A percentile compares a stretch with the other conserved stretches of the same genome.
Evolutionary conservation across 1,140 invertebrate species (phyloP).

Genomic region (Lepeophtheirus salmonis): DNA sequence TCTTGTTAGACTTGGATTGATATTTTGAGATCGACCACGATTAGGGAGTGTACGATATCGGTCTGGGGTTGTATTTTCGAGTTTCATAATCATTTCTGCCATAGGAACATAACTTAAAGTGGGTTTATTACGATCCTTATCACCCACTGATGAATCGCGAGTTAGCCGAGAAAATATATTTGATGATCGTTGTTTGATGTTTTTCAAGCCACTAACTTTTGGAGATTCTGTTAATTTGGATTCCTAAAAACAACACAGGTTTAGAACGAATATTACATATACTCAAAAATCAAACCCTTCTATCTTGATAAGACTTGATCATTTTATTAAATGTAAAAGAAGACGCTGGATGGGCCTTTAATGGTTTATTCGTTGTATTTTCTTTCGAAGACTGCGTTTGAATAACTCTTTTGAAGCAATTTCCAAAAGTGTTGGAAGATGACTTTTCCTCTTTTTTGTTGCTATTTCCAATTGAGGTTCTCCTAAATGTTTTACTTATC

Average conservation of each 20-base stretch:
- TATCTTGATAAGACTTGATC: not conserved
- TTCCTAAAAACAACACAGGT: not conserved
- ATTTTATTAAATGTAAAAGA: not conserved
- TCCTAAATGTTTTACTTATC: too few species aligned
- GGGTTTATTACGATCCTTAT: not conserved
- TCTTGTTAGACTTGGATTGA: not conserved
- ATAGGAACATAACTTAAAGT: not conserved
- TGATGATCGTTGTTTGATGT: not conserved
- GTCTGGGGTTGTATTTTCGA: not conserved
- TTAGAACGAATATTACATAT: not conserved
- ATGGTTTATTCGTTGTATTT: not conserved
- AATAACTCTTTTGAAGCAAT: not conserved
- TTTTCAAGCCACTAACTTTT: not conserved
- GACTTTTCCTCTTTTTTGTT: not conserved
- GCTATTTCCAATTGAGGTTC: too few species aligned
- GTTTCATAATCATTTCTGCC: not conserved
- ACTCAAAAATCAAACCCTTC: not conserved
- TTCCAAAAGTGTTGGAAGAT: not conserved
- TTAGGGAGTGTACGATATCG: not conserved
- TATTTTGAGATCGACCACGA: not conserved
- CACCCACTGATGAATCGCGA: not conserved
- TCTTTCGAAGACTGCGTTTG: too few species aligned
- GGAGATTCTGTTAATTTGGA: not conserved
- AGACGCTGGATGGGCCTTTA: not conserved
- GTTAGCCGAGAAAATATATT: not conserved